Percentiles rank a stretch among this genome's conserved stretches.
Conservation (phyloP, 2,888 invertebrate species). For the Sclerodermus sp. region DNA sequence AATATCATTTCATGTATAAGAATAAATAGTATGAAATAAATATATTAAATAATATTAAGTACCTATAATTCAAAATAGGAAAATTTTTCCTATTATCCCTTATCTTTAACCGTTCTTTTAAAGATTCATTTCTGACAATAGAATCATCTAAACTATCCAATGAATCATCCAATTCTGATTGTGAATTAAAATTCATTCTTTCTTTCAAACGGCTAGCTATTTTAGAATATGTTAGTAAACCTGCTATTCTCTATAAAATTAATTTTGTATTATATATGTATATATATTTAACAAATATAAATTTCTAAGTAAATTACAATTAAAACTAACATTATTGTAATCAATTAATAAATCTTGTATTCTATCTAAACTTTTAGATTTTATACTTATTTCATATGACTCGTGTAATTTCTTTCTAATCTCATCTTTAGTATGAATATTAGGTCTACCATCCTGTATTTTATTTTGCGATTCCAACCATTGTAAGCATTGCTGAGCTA, state of each 20-base stretch:
- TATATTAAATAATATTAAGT: slow-evolving; percentile 2
- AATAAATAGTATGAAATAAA: background rate
- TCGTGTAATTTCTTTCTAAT: slow-evolving; percentile 50
- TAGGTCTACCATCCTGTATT: slow-evolving; percentile 60
- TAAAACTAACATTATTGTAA: slow-evolving; percentile 56
- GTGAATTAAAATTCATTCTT: no score
- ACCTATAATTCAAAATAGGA: slow-evolving; percentile 56
- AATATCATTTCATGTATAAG: slow-evolving; percentile 5
- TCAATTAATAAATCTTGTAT: slow-evolving; percentile 58
- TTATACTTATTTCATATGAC: slow-evolving; percentile 50
- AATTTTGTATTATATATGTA: background rate
- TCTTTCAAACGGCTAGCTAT: no score
- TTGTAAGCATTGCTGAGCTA: slow-evolving; percentile 61
- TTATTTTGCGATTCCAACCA: slow-evolving; percentile 61
- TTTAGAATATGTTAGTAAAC: background rate
- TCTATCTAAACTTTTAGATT: slow-evolving; percentile 51
- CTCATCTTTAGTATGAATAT: slow-evolving; percentile 58
- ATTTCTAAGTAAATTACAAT: background rate
- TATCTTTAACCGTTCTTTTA: background rate
- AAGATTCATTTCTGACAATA: background rate
- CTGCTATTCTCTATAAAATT: slow-evolving; percentile 1
- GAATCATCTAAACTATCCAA: background rate
- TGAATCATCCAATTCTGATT: background rate
- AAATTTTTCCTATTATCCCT: slow-evolving; percentile 22
- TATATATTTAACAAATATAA: slow-evolving; percentile 1